These are phyloP conservation scores for Apostichopus parvimensis DNA, from an alignment of 35 echinoderm and acorn worm species.

Conservation along the genomic window DNA sequence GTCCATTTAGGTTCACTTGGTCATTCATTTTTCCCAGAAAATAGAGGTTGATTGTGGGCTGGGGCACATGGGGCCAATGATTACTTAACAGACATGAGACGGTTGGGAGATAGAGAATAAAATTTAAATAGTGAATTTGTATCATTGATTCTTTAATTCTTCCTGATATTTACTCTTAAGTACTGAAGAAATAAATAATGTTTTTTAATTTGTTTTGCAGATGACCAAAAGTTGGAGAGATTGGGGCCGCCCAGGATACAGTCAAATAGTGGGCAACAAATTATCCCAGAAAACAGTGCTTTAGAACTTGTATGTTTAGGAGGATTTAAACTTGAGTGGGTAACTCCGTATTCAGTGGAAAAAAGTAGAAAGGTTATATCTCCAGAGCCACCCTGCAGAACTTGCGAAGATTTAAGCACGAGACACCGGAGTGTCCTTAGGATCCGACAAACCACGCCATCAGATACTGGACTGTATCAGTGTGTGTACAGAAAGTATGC, in stretches of 20 bases:
- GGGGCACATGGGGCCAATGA: too few species aligned
- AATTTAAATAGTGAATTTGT: too few species aligned
- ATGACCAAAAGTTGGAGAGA: slow-evolving; percentile 24
- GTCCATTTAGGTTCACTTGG: too few species aligned
- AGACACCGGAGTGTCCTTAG: slow-evolving; percentile 43
- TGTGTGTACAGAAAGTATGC: slow-evolving; percentile 63
- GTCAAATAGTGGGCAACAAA: background rate
- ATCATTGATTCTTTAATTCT: too few species aligned
- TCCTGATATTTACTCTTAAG: too few species aligned
- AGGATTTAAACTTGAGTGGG: slow-evolving; percentile 68
- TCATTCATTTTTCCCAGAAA: too few species aligned
- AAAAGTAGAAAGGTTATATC: slow-evolving; percentile 48
- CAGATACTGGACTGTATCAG: slow-evolving; percentile 47
- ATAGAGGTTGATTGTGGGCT: too few species aligned
- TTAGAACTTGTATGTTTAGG: slow-evolving; percentile 65
- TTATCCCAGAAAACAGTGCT: slow-evolving; percentile 55
- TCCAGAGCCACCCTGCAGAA: background rate
- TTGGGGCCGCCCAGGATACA: slow-evolving; percentile 27
- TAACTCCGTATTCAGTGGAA: slow-evolving; percentile 55
- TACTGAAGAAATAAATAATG: too few species aligned
- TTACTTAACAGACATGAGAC: too few species aligned
- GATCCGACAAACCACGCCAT: background rate
- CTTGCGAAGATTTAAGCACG: background rate
- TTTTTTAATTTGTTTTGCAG: background rate
- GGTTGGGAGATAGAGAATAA: too few species aligned